Conservation (phyloP, 1,140 invertebrate species). For the Olivierus martensii region DNA sequence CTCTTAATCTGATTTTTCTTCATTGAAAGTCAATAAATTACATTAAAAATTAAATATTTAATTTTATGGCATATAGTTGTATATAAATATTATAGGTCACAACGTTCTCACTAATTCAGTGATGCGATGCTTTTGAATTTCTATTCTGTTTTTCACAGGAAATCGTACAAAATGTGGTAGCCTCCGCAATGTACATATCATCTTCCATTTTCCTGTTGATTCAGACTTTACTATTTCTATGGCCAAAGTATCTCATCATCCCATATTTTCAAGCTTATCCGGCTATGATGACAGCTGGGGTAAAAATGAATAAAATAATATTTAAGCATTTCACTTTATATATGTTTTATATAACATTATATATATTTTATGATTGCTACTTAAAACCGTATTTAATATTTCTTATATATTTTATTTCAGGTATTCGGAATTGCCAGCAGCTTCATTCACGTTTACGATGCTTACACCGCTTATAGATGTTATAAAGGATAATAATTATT, state of each 20-base stretch:
- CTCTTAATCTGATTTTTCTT: too few species aligned
- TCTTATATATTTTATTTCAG: constrained; percentile 40
- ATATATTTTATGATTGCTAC: too few species aligned
- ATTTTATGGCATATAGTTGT: too few species aligned
- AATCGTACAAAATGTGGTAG: constrained; percentile 54
- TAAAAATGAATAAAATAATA: constrained; percentile 34
- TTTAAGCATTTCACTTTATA: not conserved
- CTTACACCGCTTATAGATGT: constrained; percentile 50
- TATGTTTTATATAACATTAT: constrained; percentile 10
- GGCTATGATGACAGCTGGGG: constrained; percentile 66
- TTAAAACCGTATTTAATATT: too few species aligned
- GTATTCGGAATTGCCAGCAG: constrained; percentile 54
- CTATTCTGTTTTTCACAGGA: constrained; percentile 42
- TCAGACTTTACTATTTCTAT: constrained; percentile 45
- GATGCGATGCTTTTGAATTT: too few species aligned
- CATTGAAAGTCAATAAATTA: too few species aligned
- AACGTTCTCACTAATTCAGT: too few species aligned
- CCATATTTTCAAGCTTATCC: constrained; percentile 54
- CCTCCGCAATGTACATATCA: constrained; percentile 55
- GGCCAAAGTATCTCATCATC: constrained; percentile 41
- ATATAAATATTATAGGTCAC: too few species aligned
- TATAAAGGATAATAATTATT: constrained; percentile 39
- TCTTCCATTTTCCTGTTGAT: constrained; percentile 49
- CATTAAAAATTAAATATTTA: too few species aligned
- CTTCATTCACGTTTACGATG: constrained; percentile 53